Evolutionary conservation across 2,888 invertebrate genomes (phyloP).

Genomic region (Acanthoscelides obtectus): DNA sequence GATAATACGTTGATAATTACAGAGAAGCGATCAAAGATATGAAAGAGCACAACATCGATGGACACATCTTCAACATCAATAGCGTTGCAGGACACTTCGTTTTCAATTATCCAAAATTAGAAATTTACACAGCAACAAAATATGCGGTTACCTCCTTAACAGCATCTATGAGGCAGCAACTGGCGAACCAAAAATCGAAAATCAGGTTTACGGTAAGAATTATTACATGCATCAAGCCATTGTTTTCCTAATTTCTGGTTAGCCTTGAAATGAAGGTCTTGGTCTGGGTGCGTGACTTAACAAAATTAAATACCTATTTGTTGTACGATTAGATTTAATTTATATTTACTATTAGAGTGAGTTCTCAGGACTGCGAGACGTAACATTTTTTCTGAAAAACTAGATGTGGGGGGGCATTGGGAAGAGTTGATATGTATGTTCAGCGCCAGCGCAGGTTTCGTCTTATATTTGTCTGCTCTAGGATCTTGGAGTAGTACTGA

Average conservation of each 20-base stretch:
- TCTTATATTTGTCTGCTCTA: too few species aligned
- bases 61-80: slow-evolving; percentile 25
- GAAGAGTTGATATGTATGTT: too few species aligned
- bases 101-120: slow-evolving; percentile 9
- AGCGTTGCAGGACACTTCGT: slow-evolving; percentile 20
- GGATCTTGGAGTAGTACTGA: too few species aligned
- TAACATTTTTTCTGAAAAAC: too few species aligned
- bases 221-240: not conserved
- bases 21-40: slow-evolving; percentile 23
- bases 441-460: too few species aligned
- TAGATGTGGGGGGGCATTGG: too few species aligned
- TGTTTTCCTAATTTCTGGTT: not conserved
- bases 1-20: not conserved
- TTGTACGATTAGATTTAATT: too few species aligned
- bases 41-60: slow-evolving; percentile 18
- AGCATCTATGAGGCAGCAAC: slow-evolving; percentile 23
- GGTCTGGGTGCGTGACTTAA: too few species aligned
- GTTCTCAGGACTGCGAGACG: too few species aligned
- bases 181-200: slow-evolving; percentile 16
- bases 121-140: slow-evolving; percentile 25
- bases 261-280: too few species aligned
- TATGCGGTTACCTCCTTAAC: slow-evolving; percentile 24
- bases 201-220: slow-evolving; percentile 27
- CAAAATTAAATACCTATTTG: too few species aligned
- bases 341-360: too few species aligned